Evolutionary conservation across 2,113 vertebrate genomes (phyloP).

Genomic region (Euleptes europaea): DNA sequence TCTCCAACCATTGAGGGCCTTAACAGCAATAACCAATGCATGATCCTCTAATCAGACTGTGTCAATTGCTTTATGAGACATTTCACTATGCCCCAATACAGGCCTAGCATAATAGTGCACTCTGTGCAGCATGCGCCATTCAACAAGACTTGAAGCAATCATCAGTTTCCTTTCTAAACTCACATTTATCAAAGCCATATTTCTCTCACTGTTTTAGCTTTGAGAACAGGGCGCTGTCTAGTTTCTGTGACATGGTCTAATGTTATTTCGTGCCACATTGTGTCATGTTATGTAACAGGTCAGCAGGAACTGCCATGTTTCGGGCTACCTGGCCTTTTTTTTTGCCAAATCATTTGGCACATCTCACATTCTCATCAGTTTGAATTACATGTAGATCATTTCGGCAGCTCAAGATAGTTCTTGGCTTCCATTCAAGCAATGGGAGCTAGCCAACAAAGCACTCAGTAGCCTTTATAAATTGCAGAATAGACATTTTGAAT

Average conservation of each 20-base stretch:
- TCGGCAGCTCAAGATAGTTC: slow-evolving; percentile 72
- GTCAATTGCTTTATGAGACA: slow-evolving; percentile 3
- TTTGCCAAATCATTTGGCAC: slow-evolving; percentile 76
- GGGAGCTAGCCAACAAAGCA: slow-evolving; percentile 67
- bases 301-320: slow-evolving; percentile 65
- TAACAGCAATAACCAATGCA: background rate
- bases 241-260: slow-evolving; percentile 48
- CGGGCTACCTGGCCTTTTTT: slow-evolving; percentile 49
- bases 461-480: slow-evolving; percentile 66
- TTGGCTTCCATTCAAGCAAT: slow-evolving; percentile 65
- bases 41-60: background rate
- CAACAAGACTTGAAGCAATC: slow-evolving; percentile 29
- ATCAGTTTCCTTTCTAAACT: slow-evolving; percentile 35
- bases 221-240: slow-evolving; percentile 46
- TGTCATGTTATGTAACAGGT: slow-evolving; percentile 63
- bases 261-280: slow-evolving; percentile 51
- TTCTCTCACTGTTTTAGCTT: slow-evolving; percentile 41
- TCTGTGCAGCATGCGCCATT: background rate
- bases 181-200: slow-evolving; percentile 42
- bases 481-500: slow-evolving; percentile 57
- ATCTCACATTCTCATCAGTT: slow-evolving; percentile 71
- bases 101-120: slow-evolving; percentile 1
- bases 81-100: slow-evolving; percentile 24
- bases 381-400: slow-evolving; percentile 78
- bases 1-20: no score